Conservation (phyloP, 2,113 vertebrate species). For the Leiothrix lutea region DNA sequence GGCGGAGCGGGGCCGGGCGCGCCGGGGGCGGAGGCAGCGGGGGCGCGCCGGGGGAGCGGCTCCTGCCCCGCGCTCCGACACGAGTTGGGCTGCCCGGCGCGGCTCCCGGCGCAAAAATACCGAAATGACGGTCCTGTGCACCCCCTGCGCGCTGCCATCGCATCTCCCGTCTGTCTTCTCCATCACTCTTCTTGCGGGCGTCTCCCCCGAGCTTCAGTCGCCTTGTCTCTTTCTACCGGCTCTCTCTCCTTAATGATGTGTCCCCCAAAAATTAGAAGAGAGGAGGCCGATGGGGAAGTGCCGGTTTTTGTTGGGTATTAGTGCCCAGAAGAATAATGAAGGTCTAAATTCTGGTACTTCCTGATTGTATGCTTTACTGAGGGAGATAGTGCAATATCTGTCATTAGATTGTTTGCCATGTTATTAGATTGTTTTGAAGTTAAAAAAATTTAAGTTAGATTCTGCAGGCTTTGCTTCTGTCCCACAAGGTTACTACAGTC, state of each 20-base stretch:
- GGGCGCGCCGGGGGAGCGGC: no score
- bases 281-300: rapidly evolving
- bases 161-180: rapidly evolving
- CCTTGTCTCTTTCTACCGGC: neutral
- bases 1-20: neutral
- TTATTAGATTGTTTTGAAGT: neutral
- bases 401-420: neutral
- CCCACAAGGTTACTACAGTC: neutral
- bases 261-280: no score
- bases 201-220: rapidly evolving
- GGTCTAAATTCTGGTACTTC: neutral
- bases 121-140: rapidly evolving
- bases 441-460: neutral
- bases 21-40: neutral
- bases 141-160: rapidly evolving
- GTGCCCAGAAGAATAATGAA: rapidly evolving
- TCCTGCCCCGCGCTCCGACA: no score
- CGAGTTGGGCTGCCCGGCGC: no score
- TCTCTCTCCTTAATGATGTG: neutral
- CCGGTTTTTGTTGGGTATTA: rapidly evolving
- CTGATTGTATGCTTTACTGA: rapidly evolving
- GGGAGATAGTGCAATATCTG: rapidly evolving
- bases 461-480: neutral
- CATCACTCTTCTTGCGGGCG: rapidly evolving
- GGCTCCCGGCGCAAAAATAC: no score